Percentiles rank a stretch among this genome's conserved stretches.
Evolutionary conservation across 2,797 vertebrate species (phyloP).

Genomic region (Xenentodon cancila): DNA sequence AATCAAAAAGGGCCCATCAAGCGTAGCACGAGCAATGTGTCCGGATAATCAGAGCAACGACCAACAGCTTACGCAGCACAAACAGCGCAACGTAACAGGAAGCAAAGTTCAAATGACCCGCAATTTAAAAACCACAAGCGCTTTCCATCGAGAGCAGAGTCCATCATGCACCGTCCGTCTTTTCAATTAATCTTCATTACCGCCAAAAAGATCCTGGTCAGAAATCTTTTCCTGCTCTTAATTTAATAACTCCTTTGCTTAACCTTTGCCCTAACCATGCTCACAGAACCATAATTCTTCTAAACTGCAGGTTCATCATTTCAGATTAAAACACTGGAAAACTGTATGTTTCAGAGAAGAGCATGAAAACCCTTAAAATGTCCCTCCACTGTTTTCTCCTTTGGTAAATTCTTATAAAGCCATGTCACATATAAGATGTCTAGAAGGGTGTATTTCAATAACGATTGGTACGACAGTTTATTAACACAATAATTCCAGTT

Average conservation of each 20-base stretch:
- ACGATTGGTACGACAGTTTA: too few relatives aligned
- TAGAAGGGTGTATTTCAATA: too few relatives aligned
- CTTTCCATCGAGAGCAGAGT: conserved; percentile 1
- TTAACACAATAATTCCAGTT: too few relatives aligned
- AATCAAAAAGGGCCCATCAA: conserved; percentile 5
- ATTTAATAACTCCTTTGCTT: background rate
- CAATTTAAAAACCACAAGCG: background rate
- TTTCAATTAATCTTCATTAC: background rate
- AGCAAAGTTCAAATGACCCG: conserved; percentile 10
- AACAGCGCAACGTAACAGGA: conserved; percentile 4
- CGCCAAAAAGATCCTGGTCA: background rate
- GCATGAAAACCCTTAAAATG: too few relatives aligned
- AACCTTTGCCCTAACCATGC: background rate
- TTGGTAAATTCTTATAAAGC: background rate
- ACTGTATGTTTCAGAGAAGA: background rate
- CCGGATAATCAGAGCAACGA: background rate
- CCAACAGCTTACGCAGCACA: conserved; percentile 10
- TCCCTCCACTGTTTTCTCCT: too few relatives aligned
- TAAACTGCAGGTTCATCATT: background rate
- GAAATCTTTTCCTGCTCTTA: background rate
- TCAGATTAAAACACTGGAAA: background rate
- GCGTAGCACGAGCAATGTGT: conserved; percentile 7
- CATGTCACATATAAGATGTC: background rate
- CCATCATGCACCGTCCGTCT: background rate
- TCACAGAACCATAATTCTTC: background rate